A percentile compares a stretch with the other conserved stretches of the same genome.
phyloP scores from a whole-genome alignment of 2,797 vertebrate species.

The Pyrocephalus nanus region DNA sequence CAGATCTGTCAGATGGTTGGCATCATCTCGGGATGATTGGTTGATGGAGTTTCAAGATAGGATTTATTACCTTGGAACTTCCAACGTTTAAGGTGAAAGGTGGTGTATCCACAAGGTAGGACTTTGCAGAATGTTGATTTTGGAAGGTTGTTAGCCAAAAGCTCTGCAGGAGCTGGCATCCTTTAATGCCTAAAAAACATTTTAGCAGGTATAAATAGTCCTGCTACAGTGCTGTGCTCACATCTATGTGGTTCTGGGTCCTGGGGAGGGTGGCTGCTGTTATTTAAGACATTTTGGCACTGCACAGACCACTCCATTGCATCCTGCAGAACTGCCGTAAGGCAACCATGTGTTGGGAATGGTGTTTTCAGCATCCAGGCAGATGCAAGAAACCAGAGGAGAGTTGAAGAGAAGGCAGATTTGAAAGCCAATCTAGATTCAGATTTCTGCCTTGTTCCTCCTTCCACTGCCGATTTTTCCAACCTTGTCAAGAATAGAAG shows the following conservation, averaged over 20 bases:
- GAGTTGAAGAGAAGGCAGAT: background rate
- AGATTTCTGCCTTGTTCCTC: background rate
- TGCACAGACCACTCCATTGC: background rate
- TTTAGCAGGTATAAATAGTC: background rate
- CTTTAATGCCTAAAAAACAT: background rate
- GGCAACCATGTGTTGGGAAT: background rate
- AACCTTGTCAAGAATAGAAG: background rate
- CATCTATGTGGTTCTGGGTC: background rate
- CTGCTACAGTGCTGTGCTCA: background rate
- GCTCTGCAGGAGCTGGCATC: background rate
- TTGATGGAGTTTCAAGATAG: background rate
- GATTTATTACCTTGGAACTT: background rate
- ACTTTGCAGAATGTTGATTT: background rate
- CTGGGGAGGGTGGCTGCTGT: background rate
- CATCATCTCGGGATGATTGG: background rate
- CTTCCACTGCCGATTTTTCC: background rate
- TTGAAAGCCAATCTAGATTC: background rate
- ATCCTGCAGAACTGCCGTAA: rapidly evolving
- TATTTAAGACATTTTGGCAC: background rate
- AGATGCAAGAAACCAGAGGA: background rate
- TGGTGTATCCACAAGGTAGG: background rate
- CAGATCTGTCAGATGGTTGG: background rate
- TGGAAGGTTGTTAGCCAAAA: background rate
- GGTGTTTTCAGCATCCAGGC: background rate
- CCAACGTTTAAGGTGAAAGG: background rate